phyloP scores from a whole-genome alignment of 2,888 invertebrate species.

The Pasiphila rectangulata region DNA sequence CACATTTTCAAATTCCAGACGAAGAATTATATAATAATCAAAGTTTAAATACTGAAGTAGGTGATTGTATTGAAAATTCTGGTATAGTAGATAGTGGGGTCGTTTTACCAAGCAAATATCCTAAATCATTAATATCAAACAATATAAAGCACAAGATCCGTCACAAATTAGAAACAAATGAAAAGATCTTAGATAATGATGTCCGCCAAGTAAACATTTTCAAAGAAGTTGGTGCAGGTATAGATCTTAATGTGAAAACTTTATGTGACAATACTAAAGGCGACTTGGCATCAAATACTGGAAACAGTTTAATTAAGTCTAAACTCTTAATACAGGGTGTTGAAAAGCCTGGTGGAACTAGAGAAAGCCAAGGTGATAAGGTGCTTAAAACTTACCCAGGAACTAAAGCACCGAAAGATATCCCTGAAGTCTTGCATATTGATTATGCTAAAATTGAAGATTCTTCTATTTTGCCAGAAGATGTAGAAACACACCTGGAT shows the following conservation, averaged over 20 bases:
- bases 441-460: conserved; percentile 1
- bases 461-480: conserved; percentile 13
- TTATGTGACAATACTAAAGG: conserved; percentile 16
- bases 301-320: conserved; percentile 38
- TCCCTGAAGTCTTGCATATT: conserved; percentile 6
- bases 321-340: conserved; percentile 61
- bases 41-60: neutral
- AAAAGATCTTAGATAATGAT: neutral
- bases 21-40: neutral
- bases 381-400: conserved; percentile 50
- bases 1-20: neutral
- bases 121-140: neutral
- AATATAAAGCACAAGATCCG: neutral
- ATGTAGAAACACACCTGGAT: conserved; percentile 12
- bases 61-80: neutral
- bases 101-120: neutral
- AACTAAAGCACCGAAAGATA: conserved; percentile 29
- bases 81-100: neutral
- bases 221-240: neutral
- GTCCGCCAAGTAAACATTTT: neutral
- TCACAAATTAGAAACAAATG: neutral
- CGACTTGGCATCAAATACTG: conserved; percentile 18
- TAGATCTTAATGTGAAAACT: conserved; percentile 14
- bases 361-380: conserved; percentile 14
- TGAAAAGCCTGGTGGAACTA: conserved; percentile 62